These are phyloP conservation scores for Leptarthrus brevirostris DNA, from an alignment of 2,888 invertebrate genomes.

Conservation along the genomic window DNA sequence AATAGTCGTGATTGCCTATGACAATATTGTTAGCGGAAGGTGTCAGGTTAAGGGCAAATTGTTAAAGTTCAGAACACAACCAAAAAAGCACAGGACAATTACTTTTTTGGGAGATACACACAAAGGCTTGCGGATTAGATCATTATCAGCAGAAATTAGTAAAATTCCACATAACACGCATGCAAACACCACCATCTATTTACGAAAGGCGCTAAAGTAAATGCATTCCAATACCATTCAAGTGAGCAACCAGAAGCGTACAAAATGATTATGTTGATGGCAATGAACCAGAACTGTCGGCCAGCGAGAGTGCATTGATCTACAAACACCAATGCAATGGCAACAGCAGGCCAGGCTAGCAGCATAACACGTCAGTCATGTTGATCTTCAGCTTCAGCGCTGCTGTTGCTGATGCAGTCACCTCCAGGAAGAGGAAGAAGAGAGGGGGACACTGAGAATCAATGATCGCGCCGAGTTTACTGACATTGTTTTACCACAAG, in stretches of 20 bases:
- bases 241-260: slow-evolving; percentile 19
- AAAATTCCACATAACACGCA: slow-evolving; percentile 12
- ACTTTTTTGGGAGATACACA: too few relatives aligned
- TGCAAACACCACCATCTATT: slow-evolving; percentile 14
- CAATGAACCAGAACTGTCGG: slow-evolving; percentile 68
- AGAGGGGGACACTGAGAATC: slow-evolving; percentile 19
- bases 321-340: slow-evolving; percentile 52
- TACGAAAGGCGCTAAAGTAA: slow-evolving; percentile 27
- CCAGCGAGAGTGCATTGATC: slow-evolving; percentile 57
- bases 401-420: slow-evolving; percentile 2
- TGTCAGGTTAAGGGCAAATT: too few relatives aligned
- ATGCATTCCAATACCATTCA: slow-evolving; percentile 28
- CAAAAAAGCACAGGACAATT: too few relatives aligned
- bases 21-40: too few relatives aligned
- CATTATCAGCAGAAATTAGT: too few relatives aligned
- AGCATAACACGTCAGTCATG: slow-evolving; percentile 4
- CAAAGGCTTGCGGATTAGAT: too few relatives aligned
- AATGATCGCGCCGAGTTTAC: slow-evolving; percentile 15
- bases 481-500: slow-evolving; percentile 27
- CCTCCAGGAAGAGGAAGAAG: slow-evolving; percentile 29
- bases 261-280: slow-evolving; percentile 59
- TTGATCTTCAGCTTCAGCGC: neutral
- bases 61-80: too few relatives aligned
- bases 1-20: too few relatives aligned
- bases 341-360: neutral